Conservation (phyloP, 2,113 vertebrate genomes). For the Tachysurus vachellii region DNA sequence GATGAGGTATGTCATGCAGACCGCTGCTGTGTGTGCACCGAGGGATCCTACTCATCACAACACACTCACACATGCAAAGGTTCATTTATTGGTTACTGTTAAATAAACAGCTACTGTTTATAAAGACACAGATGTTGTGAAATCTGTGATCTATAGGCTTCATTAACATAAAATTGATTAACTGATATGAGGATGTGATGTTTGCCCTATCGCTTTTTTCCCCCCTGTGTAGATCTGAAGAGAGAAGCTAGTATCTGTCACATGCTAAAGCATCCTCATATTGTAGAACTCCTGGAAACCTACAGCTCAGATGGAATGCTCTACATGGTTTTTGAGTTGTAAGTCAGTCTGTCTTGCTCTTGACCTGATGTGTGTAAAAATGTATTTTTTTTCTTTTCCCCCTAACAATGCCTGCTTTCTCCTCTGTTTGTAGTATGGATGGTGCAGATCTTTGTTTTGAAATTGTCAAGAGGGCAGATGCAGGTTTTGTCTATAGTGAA, state of each 20-base stretch:
- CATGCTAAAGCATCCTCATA: slow-evolving; percentile 99
- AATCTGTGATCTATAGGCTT: too few species aligned
- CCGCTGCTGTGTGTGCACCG: slow-evolving; percentile 3
- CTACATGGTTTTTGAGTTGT: slow-evolving; percentile 99
- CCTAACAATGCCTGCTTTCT: too few species aligned
- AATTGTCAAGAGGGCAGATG: slow-evolving; percentile 90
- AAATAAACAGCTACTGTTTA: not conserved
- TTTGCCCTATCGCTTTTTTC: not conserved
- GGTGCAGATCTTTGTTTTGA: slow-evolving; percentile 92
- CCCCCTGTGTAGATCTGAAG: slow-evolving; percentile 84
- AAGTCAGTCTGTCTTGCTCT: slow-evolving; percentile 69
- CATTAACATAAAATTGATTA: not conserved
- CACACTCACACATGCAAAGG: slow-evolving; percentile 48
- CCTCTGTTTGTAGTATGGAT: slow-evolving; percentile 79
- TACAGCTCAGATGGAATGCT: slow-evolving; percentile 99
- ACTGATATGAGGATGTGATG: slow-evolving; percentile 85
- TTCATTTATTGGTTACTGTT: not conserved
- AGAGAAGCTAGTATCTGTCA: slow-evolving; percentile 99
- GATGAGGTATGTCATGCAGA: slow-evolving; percentile 15
- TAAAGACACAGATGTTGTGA: not conserved
- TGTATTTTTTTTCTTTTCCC: too few species aligned
- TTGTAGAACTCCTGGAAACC: slow-evolving; percentile 96
- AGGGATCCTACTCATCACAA: not conserved
- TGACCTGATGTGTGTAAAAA: not conserved
- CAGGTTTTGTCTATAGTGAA: slow-evolving; percentile 91